phyloP scores from a whole-genome alignment of 2,113 vertebrate genomes.

The Amazona guildingii region DNA sequence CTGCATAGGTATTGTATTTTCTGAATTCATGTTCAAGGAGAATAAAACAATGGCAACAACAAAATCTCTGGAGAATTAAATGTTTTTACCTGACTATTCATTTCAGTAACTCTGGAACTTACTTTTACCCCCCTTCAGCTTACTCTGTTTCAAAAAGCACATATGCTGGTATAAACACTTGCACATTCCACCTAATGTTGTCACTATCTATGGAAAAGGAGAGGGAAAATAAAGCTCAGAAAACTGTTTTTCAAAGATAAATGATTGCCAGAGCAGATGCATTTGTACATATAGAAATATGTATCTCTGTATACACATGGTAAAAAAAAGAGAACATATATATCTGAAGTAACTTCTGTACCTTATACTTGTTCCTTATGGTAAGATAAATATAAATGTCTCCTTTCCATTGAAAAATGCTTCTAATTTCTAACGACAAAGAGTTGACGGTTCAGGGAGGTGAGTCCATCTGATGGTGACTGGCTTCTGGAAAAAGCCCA shows the following conservation, averaged over 20 bases:
- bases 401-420: neutral
- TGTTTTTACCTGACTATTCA: neutral
- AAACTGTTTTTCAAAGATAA: neutral
- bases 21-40: neutral
- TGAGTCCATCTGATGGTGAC: neutral
- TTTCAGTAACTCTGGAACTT: neutral
- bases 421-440: neutral
- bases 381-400: neutral
- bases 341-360: neutral
- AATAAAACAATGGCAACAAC: neutral
- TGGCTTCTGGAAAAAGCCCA: neutral
- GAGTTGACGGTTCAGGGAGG: neutral
- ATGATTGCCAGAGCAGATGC: neutral
- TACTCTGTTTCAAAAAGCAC: neutral
- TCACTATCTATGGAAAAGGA: neutral
- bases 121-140: neutral
- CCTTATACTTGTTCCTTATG: neutral
- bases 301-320: no score
- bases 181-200: neutral
- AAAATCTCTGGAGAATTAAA: neutral
- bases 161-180: rapidly evolving
- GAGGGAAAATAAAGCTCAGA: neutral
- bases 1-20: neutral
- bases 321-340: neutral
- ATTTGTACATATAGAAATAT: neutral